Evolutionary conservation across 1,140 invertebrate species (phyloP), one percentile per base, ranked within the genome.

Genomic region (Pseudobourletiella spinata): DNA sequence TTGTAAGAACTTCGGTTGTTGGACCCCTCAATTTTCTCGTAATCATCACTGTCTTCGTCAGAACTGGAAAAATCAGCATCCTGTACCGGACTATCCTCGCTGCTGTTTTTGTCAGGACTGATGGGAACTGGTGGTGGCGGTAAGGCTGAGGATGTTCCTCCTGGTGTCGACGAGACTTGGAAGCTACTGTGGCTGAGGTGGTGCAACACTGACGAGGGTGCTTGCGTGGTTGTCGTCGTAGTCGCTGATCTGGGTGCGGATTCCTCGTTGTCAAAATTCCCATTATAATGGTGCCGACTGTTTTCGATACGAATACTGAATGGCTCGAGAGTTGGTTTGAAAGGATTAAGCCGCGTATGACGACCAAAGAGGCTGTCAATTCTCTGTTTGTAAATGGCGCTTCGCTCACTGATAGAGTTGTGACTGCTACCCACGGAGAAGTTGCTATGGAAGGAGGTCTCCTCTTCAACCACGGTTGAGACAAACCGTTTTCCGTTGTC

Each of bases 301-400:
- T 22, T 59, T 14, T 52, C 59, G 50, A 57, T 66, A 24, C 28
- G 52, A 24, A 63, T 61, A n/a, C 39, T 43, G 46, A 65, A 68
- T 16, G 63, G 43, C n/a, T 65, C 57, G n/a, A 57, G 29, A 55
- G 50, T 44, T 4, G 60, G 61, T 30, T 48, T 57, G 44, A 63
- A 61, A 28, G 57, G 35, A 43, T 60, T 64, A 0, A 60, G 35
- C 39, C 58, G 28, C 16, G 59, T 52, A 14, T 66, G 52, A 35
- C 69, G 44, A 3, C 62, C 86, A 73, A 90, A 91, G 72, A 90
- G 84, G 2, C 86, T 82, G 75, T 91, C 88, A 68, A 91, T 91
- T 72, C 85, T 83, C 69, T 86, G 84, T 74, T 87, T 88, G 75
- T 86, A 86, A 46, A 84, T 78, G n/a, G 82, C 84, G 59, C 70